Percentiles rank a stretch among this genome's conserved stretches.
Evolutionary conservation across 2,888 invertebrate species (phyloP).

Genomic region (Alloplasta piceator): DNA sequence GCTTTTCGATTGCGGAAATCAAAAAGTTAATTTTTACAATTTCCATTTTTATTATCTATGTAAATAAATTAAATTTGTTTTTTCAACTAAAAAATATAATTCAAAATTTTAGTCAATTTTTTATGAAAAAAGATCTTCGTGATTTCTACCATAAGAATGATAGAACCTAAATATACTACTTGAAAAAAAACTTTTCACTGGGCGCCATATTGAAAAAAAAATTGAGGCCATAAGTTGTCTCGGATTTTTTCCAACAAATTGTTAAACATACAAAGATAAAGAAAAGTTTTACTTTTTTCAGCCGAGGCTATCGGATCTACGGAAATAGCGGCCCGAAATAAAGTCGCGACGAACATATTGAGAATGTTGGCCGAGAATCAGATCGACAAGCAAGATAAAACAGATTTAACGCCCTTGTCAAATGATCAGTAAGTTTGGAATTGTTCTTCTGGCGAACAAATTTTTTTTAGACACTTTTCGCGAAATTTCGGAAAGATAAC

Average conservation of each 20-base stretch:
- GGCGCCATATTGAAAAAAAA: too few relatives aligned
- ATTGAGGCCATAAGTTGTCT: too few relatives aligned
- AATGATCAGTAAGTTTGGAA: conserved; percentile 69
- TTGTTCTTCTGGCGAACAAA: neutral
- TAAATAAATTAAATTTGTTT: too few relatives aligned
- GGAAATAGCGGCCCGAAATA: conserved; percentile 63
- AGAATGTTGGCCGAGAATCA: conserved; percentile 68
- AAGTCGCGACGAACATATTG: conserved; percentile 67
- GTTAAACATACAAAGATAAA: too few relatives aligned
- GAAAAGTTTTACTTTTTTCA: conserved; percentile 54
- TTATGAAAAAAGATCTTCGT: too few relatives aligned
- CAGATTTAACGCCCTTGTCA: conserved; percentile 59
- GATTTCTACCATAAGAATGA: neutral
- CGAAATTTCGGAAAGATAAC: neutral
- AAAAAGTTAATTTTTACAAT: too few relatives aligned
- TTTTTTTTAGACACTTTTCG: neutral
- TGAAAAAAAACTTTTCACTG: too few relatives aligned
- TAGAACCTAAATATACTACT: neutral
- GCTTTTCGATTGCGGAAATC: too few relatives aligned
- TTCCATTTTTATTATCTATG: too few relatives aligned
- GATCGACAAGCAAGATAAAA: conserved; percentile 66
- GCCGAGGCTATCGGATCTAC: conserved; percentile 62
- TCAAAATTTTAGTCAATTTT: too few relatives aligned
- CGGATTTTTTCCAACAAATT: too few relatives aligned
- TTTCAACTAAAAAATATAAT: too few relatives aligned